These are phyloP conservation scores for Mellivora capensis DNA, from an alignment of 2,113 vertebrate species.

Conservation along the genomic window DNA sequence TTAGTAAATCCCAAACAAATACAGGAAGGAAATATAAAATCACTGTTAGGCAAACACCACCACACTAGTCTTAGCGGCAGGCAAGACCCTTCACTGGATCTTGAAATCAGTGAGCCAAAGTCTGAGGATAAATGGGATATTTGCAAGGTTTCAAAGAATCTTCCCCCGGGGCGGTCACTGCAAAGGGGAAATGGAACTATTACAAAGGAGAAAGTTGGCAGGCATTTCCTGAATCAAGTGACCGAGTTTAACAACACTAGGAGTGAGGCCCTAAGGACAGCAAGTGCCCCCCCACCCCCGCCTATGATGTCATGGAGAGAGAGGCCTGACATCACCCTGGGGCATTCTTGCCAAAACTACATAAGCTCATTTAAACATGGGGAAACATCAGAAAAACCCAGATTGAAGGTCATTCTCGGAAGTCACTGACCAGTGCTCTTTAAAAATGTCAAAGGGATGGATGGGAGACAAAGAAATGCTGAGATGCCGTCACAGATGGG, in stretches of 20 bases:
- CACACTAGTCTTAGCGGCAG: accelerated
- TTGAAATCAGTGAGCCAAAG: neutral
- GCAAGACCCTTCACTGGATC: neutral
- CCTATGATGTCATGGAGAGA: accelerated
- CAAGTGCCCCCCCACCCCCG: neutral
- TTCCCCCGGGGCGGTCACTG: neutral
- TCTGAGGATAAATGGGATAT: neutral
- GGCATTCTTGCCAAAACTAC: neutral
- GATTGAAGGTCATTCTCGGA: neutral
- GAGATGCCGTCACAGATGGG: neutral
- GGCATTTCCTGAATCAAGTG: neutral
- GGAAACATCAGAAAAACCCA: neutral
- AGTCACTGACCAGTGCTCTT: neutral
- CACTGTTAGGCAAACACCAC: neutral
- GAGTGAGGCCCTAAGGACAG: accelerated
- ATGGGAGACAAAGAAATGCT: neutral
- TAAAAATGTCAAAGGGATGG: neutral
- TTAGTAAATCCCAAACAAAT: neutral
- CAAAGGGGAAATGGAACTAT: neutral
- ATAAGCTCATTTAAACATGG: neutral
- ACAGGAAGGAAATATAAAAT: neutral
- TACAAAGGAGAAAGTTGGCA: neutral
- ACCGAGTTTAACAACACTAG: neutral
- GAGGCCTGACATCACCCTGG: too few species aligned
- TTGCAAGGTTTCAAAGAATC: neutral